Base-by-base conservation (phyloP, 2,797 vertebrate genomes). In the Amazona finschi region DNA sequence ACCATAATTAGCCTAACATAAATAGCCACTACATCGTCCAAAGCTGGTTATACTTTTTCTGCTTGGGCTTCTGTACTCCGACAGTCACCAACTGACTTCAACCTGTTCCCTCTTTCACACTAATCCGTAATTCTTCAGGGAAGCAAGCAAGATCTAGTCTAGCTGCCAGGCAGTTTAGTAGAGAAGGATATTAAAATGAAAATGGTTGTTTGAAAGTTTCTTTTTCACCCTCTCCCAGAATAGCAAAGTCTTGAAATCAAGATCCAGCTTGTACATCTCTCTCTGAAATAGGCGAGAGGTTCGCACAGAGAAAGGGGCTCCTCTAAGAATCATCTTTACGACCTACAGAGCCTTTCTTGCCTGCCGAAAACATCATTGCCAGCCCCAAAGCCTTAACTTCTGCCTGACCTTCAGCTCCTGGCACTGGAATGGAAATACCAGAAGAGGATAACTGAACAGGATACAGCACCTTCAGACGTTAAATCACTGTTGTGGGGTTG, bases 381-480 rank as follows among this genome's bases (percentile, higher is more conserved):
- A 14, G 65, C 31, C 75, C 73, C 58, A 91, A 91, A 87, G 60
- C 44, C 44, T 66, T 72, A 66, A 75, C 85, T 88, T 88, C 76
- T 12, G 1, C 74, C 39, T 85, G 90, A 90, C 87, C 93, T 94
- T 93, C 89, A 81, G 36, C 75, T 57, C 31, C 60, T 82, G 74
- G 60, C 55, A 39, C 70, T 12, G 52, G 43, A 70, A 25, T 44
- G 47, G 64, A 89, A 93, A 92, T 82, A 88, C 50, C 80, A 79
- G 84, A 50, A 33, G 30, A 87, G 43, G 60, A 18, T 8, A 94
- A 81, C n/a, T 39, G 61, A 92, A 61, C 27, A 61, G 53, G 75
- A 85, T 13, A 70, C 62, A 78, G 76, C n/a, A 93, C 74, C 89
- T 81, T 73, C 55, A 5, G 9, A 65, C 0, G 0, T 61, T 84